Conservation (phyloP, 37 sponge, comb jelly and placozoan genomes). For the Hormiphora californensis region DNA sequence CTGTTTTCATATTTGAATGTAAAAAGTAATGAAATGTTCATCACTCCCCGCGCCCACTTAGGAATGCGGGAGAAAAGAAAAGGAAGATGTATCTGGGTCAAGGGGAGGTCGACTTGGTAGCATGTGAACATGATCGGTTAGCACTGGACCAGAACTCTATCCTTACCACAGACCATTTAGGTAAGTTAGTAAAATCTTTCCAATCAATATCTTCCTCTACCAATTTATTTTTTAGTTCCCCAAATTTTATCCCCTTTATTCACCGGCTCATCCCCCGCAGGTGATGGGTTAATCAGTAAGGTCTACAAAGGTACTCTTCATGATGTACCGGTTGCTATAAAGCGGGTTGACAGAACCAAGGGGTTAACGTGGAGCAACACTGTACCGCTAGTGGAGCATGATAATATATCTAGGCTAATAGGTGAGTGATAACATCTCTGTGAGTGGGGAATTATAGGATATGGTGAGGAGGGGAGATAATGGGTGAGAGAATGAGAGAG, state of each 20-base stretch:
- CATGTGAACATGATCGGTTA: neutral
- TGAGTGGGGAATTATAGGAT: neutral
- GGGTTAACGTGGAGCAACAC: neutral
- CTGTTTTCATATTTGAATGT: too few relatives aligned
- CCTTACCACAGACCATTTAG: neutral
- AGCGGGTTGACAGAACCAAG: neutral
- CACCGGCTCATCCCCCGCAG: too few relatives aligned
- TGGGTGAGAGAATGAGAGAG: too few relatives aligned
- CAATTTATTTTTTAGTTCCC: too few relatives aligned
- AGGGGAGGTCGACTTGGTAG: neutral
- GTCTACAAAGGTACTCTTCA: conserved; percentile 51
- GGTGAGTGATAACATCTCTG: conserved; percentile 28
- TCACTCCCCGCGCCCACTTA: too few relatives aligned
- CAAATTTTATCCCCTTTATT: too few relatives aligned
- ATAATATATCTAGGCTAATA: neutral
- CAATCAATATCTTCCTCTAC: too few relatives aligned
- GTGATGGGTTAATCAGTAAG: conserved; percentile 9
- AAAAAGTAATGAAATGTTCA: too few relatives aligned
- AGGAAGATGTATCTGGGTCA: neutral
- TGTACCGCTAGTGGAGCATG: conserved; percentile 1
- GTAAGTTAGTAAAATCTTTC: too few relatives aligned
- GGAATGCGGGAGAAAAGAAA: conserved; percentile 4
- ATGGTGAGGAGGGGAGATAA: too few relatives aligned
- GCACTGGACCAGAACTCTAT: neutral
- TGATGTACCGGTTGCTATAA: conserved; percentile 29